phyloP scores from a whole-genome alignment of 2,113 vertebrate species.

The Amphiprion ocellaris region DNA sequence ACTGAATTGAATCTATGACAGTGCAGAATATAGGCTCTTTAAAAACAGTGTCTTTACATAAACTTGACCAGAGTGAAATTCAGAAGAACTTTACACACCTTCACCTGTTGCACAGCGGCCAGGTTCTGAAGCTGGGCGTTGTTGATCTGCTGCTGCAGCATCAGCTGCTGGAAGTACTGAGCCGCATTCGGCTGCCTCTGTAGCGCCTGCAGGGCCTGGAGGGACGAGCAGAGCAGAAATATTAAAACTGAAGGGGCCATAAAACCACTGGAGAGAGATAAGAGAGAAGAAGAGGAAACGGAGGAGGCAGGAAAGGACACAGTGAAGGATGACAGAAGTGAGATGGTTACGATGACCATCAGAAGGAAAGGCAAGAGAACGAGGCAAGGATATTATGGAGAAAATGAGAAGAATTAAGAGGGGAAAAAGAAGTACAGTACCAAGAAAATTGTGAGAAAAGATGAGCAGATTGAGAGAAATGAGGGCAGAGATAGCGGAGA shows the following conservation, averaged over 20 bases:
- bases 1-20: too few relatives aligned
- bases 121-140: slow-evolving; percentile 95
- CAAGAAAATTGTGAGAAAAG: background rate
- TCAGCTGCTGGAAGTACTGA: slow-evolving; percentile 98
- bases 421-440: background rate
- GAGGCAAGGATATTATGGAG: background rate
- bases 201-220: slow-evolving; percentile 93
- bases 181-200: slow-evolving; percentile 97
- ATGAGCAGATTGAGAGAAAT: background rate
- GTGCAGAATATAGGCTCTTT: too few relatives aligned
- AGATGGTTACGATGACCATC: too few relatives aligned
- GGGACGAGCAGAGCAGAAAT: background rate
- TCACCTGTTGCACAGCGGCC: slow-evolving; percentile 96
- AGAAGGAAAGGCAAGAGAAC: background rate
- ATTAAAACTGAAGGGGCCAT: background rate
- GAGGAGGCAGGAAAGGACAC: background rate
- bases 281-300: background rate
- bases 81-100: slow-evolving; percentile 31
- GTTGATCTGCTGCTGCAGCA: slow-evolving; percentile 98
- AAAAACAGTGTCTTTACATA: background rate
- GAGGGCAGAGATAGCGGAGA: slow-evolving; percentile 16
- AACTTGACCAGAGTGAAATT: background rate
- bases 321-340: rapidly evolving
- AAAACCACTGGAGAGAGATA: background rate
- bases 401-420: background rate